These are phyloP conservation scores for Ommatoiulus sabulosus DNA, from an alignment of 2,888 invertebrate species.

Conservation along the genomic window DNA sequence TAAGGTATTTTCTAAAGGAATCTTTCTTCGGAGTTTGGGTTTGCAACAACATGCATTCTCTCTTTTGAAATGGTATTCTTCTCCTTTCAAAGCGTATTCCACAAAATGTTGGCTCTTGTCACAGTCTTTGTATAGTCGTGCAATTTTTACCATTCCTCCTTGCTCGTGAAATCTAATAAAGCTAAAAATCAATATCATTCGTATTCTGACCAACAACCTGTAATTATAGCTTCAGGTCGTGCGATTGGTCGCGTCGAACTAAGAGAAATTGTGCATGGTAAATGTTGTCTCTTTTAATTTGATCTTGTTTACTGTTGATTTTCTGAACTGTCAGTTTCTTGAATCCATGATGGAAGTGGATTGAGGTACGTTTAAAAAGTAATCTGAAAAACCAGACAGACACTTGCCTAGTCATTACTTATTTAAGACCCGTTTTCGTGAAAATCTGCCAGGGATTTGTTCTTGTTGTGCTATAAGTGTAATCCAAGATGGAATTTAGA, in stretches of 20 bases:
- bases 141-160: neutral
- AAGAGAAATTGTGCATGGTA: conserved; percentile 27
- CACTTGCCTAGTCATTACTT: neutral
- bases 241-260: neutral
- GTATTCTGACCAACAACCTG: neutral
- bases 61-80: no score
- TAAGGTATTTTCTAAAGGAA: no score
- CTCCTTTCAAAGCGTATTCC: no score
- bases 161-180: neutral
- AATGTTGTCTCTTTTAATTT: conserved; percentile 27
- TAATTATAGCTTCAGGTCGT: conserved; percentile 10
- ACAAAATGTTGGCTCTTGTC: neutral
- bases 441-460: neutral
- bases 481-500: neutral
- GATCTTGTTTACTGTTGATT: conserved; percentile 27
- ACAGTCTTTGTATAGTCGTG: neutral
- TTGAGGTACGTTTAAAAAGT: neutral
- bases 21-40: no score
- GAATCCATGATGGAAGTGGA: neutral
- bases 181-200: neutral
- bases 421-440: neutral
- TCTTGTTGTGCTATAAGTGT: neutral
- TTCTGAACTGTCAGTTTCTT: conserved; percentile 3
- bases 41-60: no score
- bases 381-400: neutral